Base-by-base conservation (phyloP, 2,113 vertebrate species). In the Gopherus evgoodei region DNA sequence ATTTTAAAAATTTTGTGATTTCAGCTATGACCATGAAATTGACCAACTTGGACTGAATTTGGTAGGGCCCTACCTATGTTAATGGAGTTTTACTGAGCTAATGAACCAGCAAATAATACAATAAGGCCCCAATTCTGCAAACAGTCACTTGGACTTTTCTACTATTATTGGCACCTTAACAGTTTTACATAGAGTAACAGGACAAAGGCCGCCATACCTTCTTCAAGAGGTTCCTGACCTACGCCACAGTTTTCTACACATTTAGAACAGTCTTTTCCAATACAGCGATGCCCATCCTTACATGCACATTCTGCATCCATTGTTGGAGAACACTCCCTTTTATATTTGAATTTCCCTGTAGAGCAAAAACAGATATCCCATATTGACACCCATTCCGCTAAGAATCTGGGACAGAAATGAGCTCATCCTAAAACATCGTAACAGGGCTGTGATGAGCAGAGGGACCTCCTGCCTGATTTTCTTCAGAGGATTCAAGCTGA, bases 251-350 rank as follows among this genome's bases (percentile, higher is more conserved):
- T 49, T 0, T 1, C 91, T 22, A 13, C 8, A 1, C 98, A 98
- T 42, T 12, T 89, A n/a, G 76, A 9, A 76, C 98, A 98, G 57
- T 93, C 7, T 0, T 12, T 1, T 0, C 19, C 80, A 0, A 35
- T 14, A 47, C 98, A 98, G 29, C 2, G 88, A 21, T 93, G 96
- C 10, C 95, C 97, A 0, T 87, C 16, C 87, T 3, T 81, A 91
- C 98, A 98, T 0, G 81, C 93, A 87, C 98, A 98, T 0, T 92
- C 90, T 0, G 98, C 98, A 5, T 98, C 95, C 0, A 89, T 84
- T 0, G 38, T 81, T 2, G 94, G 5, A 9, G 97, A 96, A 6
- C 98, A 98, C 0, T 0, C 0, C 11, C 38, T 91, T 1, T 54
- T 80, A 35, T 98, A 97, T 14, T 0, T 3, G 19, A 95, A 94